A percentile compares a stretch with the other conserved stretches of the same genome.
phyloP scores from a whole-genome alignment of 23 tunicate species.

The Ciona savignyi region DNA sequence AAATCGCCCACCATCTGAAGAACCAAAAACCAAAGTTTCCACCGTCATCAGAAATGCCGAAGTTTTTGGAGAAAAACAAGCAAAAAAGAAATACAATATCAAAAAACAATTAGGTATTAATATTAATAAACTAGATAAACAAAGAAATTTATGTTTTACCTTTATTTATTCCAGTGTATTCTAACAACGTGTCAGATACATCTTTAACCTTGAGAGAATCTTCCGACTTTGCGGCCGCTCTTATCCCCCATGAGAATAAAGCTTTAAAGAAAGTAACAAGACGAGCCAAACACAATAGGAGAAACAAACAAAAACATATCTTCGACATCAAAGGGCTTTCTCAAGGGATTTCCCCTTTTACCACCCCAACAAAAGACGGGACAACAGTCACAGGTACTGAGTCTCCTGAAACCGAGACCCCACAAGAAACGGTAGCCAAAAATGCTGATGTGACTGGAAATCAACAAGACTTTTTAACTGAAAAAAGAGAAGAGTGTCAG shows the following conservation, averaged over 20 bases:
- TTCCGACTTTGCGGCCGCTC: background rate
- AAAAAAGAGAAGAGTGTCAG: too few relatives aligned
- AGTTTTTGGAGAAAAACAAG: too few relatives aligned
- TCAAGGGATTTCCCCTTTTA: slow-evolving; percentile 68
- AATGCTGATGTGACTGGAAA: background rate
- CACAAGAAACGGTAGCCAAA: too few relatives aligned
- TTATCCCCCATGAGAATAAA: background rate
- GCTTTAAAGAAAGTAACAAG: background rate
- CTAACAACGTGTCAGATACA: background rate
- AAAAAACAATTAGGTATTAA: too few relatives aligned
- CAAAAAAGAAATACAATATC: too few relatives aligned
- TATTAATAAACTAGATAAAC: too few relatives aligned
- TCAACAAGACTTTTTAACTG: too few relatives aligned
- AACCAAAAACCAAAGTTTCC: too few relatives aligned
- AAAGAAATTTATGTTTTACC: too few relatives aligned
- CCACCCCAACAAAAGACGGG: slow-evolving; percentile 28
- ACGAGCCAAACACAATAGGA: background rate
- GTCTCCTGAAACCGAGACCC: background rate
- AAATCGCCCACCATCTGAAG: too few relatives aligned
- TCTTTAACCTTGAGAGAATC: background rate
- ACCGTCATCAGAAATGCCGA: too few relatives aligned
- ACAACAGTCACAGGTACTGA: background rate
- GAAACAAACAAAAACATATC: background rate
- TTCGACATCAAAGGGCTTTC: slow-evolving; percentile 47
- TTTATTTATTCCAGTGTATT: background rate